phyloP scores from a whole-genome alignment of 2,113 vertebrate genomes.

The Bombycilla garrulus region DNA sequence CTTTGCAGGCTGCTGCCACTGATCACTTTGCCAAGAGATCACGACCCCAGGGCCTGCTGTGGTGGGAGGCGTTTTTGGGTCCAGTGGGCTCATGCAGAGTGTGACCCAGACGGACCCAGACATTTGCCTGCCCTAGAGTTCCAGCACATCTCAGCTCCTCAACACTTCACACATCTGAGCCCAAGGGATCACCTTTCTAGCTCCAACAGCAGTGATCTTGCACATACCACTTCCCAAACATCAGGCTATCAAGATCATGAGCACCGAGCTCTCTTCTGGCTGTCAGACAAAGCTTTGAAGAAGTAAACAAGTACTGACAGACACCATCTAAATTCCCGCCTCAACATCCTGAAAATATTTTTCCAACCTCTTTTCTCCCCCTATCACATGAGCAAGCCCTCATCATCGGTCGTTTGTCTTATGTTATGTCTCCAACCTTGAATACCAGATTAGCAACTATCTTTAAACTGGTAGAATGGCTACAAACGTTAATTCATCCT shows the following conservation, averaged over 20 bases:
- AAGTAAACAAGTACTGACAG: neutral
- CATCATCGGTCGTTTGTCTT: accelerated
- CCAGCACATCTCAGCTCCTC: neutral
- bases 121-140: neutral
- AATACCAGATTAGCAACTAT: neutral
- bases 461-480: neutral
- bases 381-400: neutral
- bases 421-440: neutral
- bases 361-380: neutral
- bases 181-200: neutral
- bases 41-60: accelerated
- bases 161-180: neutral
- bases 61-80: neutral
- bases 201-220: neutral
- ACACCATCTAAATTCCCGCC: neutral
- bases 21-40: neutral
- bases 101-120: neutral
- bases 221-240: neutral
- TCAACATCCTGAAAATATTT: neutral
- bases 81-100: accelerated
- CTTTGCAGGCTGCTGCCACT: neutral
- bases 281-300: neutral
- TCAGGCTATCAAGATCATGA: neutral
- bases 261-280: neutral
- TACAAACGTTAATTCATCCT: neutral